Percentiles rank a stretch among this genome's conserved stretches.
These are phyloP conservation scores for Drosophila lutescens DNA, from an alignment of 2,888 invertebrate species.

Conservation along the genomic window DNA sequence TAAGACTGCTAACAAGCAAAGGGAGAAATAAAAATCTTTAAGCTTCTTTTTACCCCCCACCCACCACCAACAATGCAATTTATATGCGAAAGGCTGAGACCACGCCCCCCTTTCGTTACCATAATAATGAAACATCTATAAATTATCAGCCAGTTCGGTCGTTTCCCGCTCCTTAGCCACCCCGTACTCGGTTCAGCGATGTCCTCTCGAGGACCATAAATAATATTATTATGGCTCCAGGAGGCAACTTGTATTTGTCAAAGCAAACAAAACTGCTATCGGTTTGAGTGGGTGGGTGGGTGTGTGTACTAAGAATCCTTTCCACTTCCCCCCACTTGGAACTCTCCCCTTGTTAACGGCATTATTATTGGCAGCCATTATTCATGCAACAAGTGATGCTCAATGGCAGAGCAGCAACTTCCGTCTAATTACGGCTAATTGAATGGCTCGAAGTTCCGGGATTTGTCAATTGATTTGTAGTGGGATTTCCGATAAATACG, in stretches of 20 bases:
- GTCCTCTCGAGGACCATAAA: slow-evolving; percentile 56
- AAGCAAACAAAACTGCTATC: slow-evolving; percentile 56
- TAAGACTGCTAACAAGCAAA: slow-evolving; percentile 57
- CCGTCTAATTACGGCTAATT: slow-evolving; percentile 58
- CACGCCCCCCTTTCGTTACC: slow-evolving; percentile 9
- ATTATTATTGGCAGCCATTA: slow-evolving; percentile 60
- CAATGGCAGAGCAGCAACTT: slow-evolving; percentile 9
- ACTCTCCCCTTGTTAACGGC: slow-evolving; percentile 26
- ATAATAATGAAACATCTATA: slow-evolving; percentile 50
- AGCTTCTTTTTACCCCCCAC: slow-evolving; percentile 28
- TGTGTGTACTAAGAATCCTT: slow-evolving; percentile 12
- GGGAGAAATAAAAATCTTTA: slow-evolving; percentile 27
- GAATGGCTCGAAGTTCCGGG: slow-evolving; percentile 20
- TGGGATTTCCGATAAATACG: slow-evolving; percentile 4
- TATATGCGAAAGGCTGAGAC: slow-evolving; percentile 38
- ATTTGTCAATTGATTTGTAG: slow-evolving; percentile 30
- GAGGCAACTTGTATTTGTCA: slow-evolving; percentile 71
- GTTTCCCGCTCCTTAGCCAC: slow-evolving; percentile 5
- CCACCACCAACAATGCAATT: slow-evolving; percentile 49
- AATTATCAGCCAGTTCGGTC: slow-evolving; percentile 43
- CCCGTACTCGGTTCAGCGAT: not conserved
- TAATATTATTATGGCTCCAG: slow-evolving; percentile 71
- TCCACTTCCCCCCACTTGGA: not conserved
- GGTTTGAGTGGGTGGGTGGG: slow-evolving; percentile 38
- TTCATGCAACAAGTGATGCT: slow-evolving; percentile 69